Conservation (phyloP, 2,888 invertebrate genomes). For the Drosophila histrio region DNA sequence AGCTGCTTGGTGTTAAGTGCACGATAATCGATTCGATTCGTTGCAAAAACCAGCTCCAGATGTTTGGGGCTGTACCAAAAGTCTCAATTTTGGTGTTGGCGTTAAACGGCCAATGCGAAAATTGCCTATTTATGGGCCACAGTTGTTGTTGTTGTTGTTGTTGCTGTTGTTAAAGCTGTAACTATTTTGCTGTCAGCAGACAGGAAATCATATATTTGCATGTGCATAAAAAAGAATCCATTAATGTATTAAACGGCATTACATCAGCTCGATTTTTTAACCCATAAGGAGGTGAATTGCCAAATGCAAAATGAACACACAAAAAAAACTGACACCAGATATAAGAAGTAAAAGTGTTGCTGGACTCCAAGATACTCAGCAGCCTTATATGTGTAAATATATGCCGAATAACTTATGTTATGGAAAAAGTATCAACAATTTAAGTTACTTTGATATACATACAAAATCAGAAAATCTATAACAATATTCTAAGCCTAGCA, state of each 20-base stretch:
- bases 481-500: no score
- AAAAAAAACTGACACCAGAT: conserved; percentile 21
- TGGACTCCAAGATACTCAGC: background rate
- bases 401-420: no score
- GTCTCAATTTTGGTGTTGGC: conserved; percentile 66
- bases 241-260: conserved; percentile 58
- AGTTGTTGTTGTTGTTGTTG: conserved; percentile 11
- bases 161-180: background rate
- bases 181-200: conserved; percentile 51
- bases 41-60: conserved; percentile 42
- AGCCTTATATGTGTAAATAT: no score
- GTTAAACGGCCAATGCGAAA: conserved; percentile 72
- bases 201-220: conserved; percentile 74
- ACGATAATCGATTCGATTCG: conserved; percentile 77
- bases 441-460: no score
- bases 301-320: conserved; percentile 2
- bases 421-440: no score
- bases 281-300: conserved; percentile 24
- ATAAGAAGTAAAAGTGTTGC: background rate
- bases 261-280: conserved; percentile 42
- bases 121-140: conserved; percentile 74
- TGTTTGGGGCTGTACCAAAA: conserved; percentile 14
- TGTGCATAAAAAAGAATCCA: conserved; percentile 51
- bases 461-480: no score
- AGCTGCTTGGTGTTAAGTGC: conserved; percentile 77